Evolutionary conservation across 2,888 invertebrate genomes (phyloP).

Genomic region (Cecidostiba fungosa): DNA sequence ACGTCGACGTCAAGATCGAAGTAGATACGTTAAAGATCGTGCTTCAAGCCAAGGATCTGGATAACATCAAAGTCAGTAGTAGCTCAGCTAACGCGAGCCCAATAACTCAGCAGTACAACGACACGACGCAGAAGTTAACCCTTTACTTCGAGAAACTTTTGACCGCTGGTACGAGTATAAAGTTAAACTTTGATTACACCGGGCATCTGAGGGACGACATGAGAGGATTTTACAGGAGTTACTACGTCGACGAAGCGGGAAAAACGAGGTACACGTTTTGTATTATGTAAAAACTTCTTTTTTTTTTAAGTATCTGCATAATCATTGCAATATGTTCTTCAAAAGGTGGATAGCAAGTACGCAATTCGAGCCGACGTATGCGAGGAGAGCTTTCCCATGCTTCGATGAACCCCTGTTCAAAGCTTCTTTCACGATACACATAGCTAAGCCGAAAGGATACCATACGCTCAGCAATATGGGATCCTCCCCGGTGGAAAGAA

Average conservation of each 20-base stretch:
- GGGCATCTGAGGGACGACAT: conserved; percentile 83
- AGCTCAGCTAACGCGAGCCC: neutral
- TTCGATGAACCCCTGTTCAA: conserved; percentile 85
- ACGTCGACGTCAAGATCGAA: conserved; percentile 78
- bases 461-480: conserved; percentile 73
- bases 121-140: conserved; percentile 81
- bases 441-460: conserved; percentile 68
- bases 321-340: neutral
- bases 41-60: conserved; percentile 81
- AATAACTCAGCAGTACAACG: conserved; percentile 59
- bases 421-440: conserved; percentile 70
- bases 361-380: conserved; percentile 79
- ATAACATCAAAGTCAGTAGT: conserved; percentile 69
- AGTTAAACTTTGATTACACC: conserved; percentile 82
- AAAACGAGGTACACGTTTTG: conserved; percentile 80
- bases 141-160: conserved; percentile 79
- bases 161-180: conserved; percentile 77
- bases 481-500: neutral
- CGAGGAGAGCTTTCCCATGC: conserved; percentile 88
- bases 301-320: no score
- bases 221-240: conserved; percentile 85
- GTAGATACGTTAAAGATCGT: conserved; percentile 77
- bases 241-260: conserved; percentile 78
- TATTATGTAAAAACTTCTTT: no score
- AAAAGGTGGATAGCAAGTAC: conserved; percentile 62